phyloP scores from a whole-genome alignment of 2,797 vertebrate species.

The Pteropus rufus region DNA sequence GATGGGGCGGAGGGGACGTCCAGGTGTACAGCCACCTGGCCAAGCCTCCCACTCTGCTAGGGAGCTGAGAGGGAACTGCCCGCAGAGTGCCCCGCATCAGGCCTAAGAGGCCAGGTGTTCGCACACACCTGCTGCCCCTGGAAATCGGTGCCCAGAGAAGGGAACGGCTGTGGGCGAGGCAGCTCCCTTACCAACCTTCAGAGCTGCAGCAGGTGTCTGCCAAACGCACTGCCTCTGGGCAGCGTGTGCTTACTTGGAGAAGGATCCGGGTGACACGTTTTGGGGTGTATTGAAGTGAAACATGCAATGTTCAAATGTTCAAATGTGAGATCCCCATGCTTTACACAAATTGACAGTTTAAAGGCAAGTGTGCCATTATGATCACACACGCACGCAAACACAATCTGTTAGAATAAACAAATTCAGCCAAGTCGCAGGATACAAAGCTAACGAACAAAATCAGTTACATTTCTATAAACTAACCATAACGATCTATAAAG shows the following conservation, averaged over 20 bases:
- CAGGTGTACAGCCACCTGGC: too few relatives aligned
- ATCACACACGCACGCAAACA: background rate
- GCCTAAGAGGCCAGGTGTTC: background rate
- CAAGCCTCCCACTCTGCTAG: too few relatives aligned
- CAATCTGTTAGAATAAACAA: background rate
- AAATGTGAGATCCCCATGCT: background rate
- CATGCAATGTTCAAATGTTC: background rate
- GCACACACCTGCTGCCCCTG: background rate
- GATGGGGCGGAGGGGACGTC: background rate
- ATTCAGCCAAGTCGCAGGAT: background rate
- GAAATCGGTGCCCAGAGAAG: background rate
- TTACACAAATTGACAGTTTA: background rate
- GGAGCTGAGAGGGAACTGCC: background rate
- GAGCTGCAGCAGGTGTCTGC: too few relatives aligned
- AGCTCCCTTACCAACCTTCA: too few relatives aligned
- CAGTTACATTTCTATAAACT: background rate
- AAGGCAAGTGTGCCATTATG: background rate
- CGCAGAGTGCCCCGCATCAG: background rate
- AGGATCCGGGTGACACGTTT: background rate
- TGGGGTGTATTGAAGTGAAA: background rate
- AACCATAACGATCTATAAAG: background rate
- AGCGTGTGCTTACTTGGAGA: background rate
- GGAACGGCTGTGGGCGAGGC: accelerated
- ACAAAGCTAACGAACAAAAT: background rate
- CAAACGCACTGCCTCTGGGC: background rate